phyloP scores from a whole-genome alignment of 1,140 invertebrate genomes.

The Helicorthomorpha holstii region DNA sequence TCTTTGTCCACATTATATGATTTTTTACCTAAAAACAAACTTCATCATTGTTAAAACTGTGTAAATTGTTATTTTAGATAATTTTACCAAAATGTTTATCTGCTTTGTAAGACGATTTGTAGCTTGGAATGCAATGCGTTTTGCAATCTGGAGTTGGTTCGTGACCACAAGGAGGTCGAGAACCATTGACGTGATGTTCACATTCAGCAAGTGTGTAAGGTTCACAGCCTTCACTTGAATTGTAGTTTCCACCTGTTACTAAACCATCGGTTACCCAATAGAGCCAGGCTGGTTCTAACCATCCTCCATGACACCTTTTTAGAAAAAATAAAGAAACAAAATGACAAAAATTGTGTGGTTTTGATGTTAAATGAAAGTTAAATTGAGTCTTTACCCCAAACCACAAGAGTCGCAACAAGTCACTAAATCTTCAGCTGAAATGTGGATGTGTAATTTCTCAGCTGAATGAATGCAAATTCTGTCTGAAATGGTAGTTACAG shows the following conservation, averaged over 20 bases:
- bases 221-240: conserved; percentile 56
- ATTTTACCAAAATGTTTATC: conserved; percentile 64
- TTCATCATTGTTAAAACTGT: no score
- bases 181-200: conserved; percentile 73
- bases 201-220: conserved; percentile 72
- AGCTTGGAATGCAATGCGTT: conserved; percentile 46
- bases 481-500: conserved; percentile 88
- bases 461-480: conserved; percentile 67
- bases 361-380: not conserved
- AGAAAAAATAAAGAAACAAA: not conserved
- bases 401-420: conserved; percentile 70
- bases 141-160: conserved; percentile 56
- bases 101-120: conserved; percentile 46
- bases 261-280: conserved; percentile 61
- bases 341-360: conserved; percentile 20
- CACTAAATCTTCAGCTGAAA: conserved; percentile 73
- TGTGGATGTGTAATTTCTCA: conserved; percentile 47
- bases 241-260: conserved; percentile 68
- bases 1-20: no score
- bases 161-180: conserved; percentile 47
- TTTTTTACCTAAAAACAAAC: no score
- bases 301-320: conserved; percentile 60
- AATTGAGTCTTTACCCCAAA: conserved; percentile 35
- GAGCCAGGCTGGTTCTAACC: conserved; percentile 54
- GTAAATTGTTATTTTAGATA: no score